Conservation (phyloP, 64 coral and sea anemone species). For the Montipora cactus region DNA sequence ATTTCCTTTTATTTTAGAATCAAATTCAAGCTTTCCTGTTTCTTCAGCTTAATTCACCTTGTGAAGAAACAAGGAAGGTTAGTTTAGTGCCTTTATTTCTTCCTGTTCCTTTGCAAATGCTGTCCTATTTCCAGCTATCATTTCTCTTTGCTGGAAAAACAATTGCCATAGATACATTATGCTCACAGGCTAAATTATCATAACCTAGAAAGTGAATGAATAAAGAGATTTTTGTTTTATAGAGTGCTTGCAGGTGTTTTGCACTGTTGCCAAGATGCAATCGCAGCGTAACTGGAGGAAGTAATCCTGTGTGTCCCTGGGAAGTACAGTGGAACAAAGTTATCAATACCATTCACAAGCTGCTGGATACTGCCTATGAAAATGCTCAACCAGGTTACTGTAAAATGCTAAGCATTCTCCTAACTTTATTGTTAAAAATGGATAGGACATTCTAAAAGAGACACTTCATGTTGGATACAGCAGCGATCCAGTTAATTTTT, state of each 20-base stretch:
- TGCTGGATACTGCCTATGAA: conserved; percentile 54
- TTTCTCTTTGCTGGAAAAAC: no score
- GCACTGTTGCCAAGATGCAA: conserved; percentile 69
- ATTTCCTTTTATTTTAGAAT: no score
- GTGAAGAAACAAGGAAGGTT: conserved; percentile 29
- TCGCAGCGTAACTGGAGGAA: conserved; percentile 37
- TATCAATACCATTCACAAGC: conserved; percentile 54
- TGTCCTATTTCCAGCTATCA: no score
- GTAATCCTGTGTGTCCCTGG: conserved; percentile 56
- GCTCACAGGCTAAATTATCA: no score
- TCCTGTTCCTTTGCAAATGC: no score
- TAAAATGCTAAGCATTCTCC: not conserved
- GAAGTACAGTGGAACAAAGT: conserved; percentile 57
- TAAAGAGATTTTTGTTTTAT: not conserved
- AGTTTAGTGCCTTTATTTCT: no score
- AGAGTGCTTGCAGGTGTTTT: conserved; percentile 65
- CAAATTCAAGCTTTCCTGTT: conserved; percentile 16
- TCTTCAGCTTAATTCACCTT: not conserved
- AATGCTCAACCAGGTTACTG: conserved; percentile 25
- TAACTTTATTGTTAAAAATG: not conserved
- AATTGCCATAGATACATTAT: no score
- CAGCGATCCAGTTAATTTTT: no score
- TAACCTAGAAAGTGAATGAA: no score
- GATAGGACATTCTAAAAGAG: no score
- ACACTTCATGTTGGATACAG: no score